Base-by-base conservation (phyloP, 2,888 invertebrate species). In the Heliconius charithonia region DNA sequence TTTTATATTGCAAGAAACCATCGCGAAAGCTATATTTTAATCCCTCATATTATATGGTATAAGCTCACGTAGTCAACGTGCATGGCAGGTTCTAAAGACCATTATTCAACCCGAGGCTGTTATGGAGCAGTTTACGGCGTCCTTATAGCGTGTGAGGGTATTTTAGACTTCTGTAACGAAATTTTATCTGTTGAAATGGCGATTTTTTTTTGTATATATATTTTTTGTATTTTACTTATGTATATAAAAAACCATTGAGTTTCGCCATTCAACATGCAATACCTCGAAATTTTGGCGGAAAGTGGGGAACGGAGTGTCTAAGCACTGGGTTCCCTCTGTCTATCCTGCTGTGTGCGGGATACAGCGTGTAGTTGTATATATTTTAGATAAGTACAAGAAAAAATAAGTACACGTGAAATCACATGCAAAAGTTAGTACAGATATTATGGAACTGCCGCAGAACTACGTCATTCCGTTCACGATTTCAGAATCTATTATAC, bases 401-500 rank as follows among this genome's bases (percentile, higher is more conserved):
- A 37, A 9, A 22, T 12, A 37, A n/a, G 12, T 25, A 41, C 67
- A 67, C 67, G 16, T 6, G 41, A 25, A 69, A 13, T 69, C 41
- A 69, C 67, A 69, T 41, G 67, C 41, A 13, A 25, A 69, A 69
- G 67, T 69, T 69, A 32, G 32, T 69, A 37, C 12, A 25, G 67
- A 25, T 41, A 69, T 69, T 69, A 41, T 41, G 13, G 67, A 69
- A 69, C 67, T 69, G 67, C 67, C 41, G 67, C 67, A 69, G 67
- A 41, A 41, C 41, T 41, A 13, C 67, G 67, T 69, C 67, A 69
- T 69, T 25, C 67, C 67, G 16, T 41, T 69, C 67, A 69, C 41
- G 41, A 69, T 69, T 69, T 69, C 13, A 69, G 67, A 41, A 69
- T 41, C 41, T 41, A 69, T 69, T 69, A 69, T 69, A 69, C 67